Base-by-base conservation (phyloP, 1,140 invertebrate species). In the Drosophila pseudoananassae region DNA sequence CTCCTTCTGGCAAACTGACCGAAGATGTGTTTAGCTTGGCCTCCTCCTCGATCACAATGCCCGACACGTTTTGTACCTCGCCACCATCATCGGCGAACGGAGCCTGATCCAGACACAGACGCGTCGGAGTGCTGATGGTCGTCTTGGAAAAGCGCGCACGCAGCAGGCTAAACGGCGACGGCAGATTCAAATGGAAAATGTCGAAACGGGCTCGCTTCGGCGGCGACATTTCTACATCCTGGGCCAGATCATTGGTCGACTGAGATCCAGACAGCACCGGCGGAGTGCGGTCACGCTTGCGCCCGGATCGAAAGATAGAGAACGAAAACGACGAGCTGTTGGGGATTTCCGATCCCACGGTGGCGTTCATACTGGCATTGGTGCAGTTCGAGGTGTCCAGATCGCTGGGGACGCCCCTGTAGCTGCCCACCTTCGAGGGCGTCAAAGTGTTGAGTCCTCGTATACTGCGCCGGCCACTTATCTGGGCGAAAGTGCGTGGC, bases 331-430 rank as follows among this genome's bases (percentile, higher is more conserved):
- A 88, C 0, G 79, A 91, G 45, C 59, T 90, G 43, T 90, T 90
- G 52, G 90, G 85, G 12, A 80, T 74, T 53, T 91, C 90, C 1
- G 90, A 91, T 5, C 90, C 90, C 6, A 90, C 88, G 12, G 90
- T 91, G 5, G 90, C 90, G 58, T 91, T 91, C 76, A 91, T 77
- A 65, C 88, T 91, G 17, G 77, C 70, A 53, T 90, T 91, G 1
- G 83, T 89, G 58, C 76, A 74, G 25, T 29, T 63, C 0, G 85
- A 88, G 10, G 78, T 72, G 58, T 91, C 90, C 50, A 90, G 57
- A 7, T 91, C 90, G 27, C 58, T 90, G 49, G 75, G 82, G 3
- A 78, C 64, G 31, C 78, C 75, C 25, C 90, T 65, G 45, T 91
- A 91, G 43, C 38, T 78, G 9, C 74, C 75, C 54, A 91, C 53